Base-by-base conservation (phyloP, 1,140 invertebrate species). In the Prorops nasuta region DNA sequence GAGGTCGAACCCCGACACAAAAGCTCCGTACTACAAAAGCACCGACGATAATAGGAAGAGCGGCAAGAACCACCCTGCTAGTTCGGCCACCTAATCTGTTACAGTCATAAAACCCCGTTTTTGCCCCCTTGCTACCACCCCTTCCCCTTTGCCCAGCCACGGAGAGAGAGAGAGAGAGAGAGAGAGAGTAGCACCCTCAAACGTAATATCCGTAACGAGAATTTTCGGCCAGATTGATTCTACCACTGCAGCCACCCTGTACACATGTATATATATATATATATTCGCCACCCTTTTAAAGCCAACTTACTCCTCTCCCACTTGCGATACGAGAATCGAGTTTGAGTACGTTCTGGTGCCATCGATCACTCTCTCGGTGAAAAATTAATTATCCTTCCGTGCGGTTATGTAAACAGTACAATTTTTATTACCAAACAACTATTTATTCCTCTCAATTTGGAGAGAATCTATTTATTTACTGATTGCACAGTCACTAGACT, bases 101-200 rank as follows among this genome's bases (percentile, higher is more conserved):
- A 66, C 62, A 67, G 66, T 66, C 62, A 67, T 66, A 66, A 64
- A 28, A 69, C 63, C 58, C 63, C 62, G 58, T 74, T 72, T 71
- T 68, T 67, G 58, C 44, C 39, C 50, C 51, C 48, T 40, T 22
- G 42, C 34, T 16, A 48, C 31, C 48, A 15, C 31, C 36, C 22
- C 34, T 38, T 15, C 37, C 40, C 21, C 28, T 41, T 37, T 49
- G 39, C 38, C 18, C 34, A 36, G 19, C 49, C 43, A 24, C 24
- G 48, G 42, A 44, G 42, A 54, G 32, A 22, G 20, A n/a, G 24
- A 15, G 18, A 15, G 21, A 34, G 14, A 20, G 28, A 47, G 39
- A 10, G 22, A 15, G 12, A 17, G 17, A 16, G 21, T 8, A 4
- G 6, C 8, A 15, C 7, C 14, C 28, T n/a, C 9, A 21, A 9